phyloP scores from a whole-genome alignment of 2,888 invertebrate genomes.

The Sesamia inferens region DNA sequence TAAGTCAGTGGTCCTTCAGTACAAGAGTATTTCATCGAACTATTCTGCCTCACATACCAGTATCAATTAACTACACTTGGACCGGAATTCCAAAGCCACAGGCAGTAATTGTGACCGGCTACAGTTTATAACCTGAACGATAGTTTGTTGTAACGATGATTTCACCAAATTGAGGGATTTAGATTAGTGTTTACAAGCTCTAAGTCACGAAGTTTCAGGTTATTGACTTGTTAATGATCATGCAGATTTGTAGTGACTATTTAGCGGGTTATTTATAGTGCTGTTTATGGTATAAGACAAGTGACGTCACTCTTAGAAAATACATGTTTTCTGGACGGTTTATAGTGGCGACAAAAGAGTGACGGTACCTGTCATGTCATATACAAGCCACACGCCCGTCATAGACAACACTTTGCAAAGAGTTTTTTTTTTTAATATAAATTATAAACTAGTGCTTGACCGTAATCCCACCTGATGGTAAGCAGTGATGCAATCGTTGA shows the following conservation, averaged over 20 bases:
- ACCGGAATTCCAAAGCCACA: background rate
- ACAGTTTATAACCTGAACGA: constrained; percentile 8
- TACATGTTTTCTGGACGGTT: too few relatives aligned
- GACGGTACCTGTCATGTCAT: too few relatives aligned
- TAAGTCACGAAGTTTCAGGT: background rate
- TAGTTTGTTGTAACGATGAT: background rate
- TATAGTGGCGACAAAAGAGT: too few relatives aligned
- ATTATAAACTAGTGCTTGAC: too few relatives aligned
- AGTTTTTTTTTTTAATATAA: too few relatives aligned
- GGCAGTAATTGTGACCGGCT: background rate
- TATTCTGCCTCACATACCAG: constrained; percentile 5
- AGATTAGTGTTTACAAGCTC: too few relatives aligned
- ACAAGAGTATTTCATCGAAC: constrained; percentile 20
- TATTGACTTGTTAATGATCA: background rate
- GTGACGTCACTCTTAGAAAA: too few relatives aligned
- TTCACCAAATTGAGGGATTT: background rate
- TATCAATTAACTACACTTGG: constrained; percentile 19
- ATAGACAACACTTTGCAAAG: too few relatives aligned
- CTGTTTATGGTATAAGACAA: too few relatives aligned
- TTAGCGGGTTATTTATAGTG: background rate
- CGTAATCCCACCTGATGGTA: too few relatives aligned
- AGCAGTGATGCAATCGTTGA: too few relatives aligned
- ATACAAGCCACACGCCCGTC: too few relatives aligned
- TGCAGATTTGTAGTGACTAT: background rate
- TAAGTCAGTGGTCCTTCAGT: constrained; percentile 6